A percentile compares a stretch with the other conserved stretches of the same genome.
phyloP scores from a whole-genome alignment of 2,113 vertebrate species.

The Xenus cinereus region DNA sequence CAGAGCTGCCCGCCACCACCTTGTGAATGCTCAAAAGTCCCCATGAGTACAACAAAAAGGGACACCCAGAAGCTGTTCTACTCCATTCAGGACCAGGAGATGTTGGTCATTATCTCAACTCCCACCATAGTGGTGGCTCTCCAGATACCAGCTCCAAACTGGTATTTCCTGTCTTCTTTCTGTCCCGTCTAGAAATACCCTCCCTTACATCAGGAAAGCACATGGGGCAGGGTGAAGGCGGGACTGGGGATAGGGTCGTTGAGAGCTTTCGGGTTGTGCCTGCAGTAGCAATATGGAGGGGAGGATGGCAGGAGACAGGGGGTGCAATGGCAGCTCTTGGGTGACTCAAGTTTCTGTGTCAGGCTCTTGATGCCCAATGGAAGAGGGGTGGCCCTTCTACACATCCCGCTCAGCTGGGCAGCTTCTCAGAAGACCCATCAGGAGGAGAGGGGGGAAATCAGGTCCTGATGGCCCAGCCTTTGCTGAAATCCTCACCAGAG shows the following conservation, averaged over 20 bases:
- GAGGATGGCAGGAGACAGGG: too few relatives aligned
- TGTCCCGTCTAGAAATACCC: not conserved
- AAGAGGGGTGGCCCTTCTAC: not conserved
- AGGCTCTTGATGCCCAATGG: not conserved
- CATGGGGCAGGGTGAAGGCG: not conserved
- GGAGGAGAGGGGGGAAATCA: not conserved
- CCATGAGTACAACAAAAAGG: not conserved
- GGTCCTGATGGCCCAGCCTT: not conserved
- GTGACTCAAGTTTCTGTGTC: not conserved
- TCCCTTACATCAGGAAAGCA: not conserved
- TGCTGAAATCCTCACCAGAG: not conserved
- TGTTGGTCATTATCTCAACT: not conserved
- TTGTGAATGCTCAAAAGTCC: accelerated
- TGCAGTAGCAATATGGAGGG: not conserved
- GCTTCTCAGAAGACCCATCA: not conserved
- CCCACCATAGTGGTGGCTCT: not conserved
- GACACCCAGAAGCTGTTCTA: not conserved
- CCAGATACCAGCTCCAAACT: not conserved
- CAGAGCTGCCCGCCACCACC: not conserved
- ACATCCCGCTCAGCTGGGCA: not conserved
- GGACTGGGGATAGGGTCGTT: accelerated
- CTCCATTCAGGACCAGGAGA: not conserved
- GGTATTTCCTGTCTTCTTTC: not conserved
- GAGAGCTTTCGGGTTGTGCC: not conserved
- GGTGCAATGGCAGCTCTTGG: accelerated